Evolutionary conservation across 2,888 invertebrate genomes (phyloP).

Genomic region (Panopea generosa): DNA sequence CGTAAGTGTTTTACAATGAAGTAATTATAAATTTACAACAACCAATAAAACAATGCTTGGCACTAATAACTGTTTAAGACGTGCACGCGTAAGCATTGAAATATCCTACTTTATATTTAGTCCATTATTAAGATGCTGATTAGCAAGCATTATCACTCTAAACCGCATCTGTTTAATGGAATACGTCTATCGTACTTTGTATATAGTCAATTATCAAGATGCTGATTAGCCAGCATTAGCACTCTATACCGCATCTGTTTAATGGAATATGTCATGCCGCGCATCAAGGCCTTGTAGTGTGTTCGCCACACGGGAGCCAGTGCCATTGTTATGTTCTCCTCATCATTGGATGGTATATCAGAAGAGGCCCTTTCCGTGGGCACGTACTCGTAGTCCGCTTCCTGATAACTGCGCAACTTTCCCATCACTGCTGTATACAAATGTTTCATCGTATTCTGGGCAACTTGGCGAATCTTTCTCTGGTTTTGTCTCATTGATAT

Average conservation of each 20-base stretch:
- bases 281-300: slow-evolving; percentile 20
- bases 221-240: slow-evolving; percentile 35
- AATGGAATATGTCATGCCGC: slow-evolving; percentile 17
- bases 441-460: slow-evolving; percentile 18
- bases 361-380: not conserved
- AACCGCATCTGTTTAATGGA: slow-evolving; percentile 50
- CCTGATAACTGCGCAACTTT: slow-evolving; percentile 16
- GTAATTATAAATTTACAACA: too few species aligned
- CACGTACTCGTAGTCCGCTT: slow-evolving; percentile 12
- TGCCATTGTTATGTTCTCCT: slow-evolving; percentile 32
- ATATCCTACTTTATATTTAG: too few species aligned
- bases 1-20: too few species aligned
- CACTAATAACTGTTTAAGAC: too few species aligned
- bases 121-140: slow-evolving; percentile 14
- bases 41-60: too few species aligned
- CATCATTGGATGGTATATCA: slow-evolving; percentile 37
- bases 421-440: slow-evolving; percentile 22
- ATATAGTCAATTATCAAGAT: slow-evolving; percentile 6
- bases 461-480: slow-evolving; percentile 11
- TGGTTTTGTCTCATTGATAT: slow-evolving; percentile 40
- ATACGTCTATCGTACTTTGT: too few species aligned
- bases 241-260: slow-evolving; percentile 52
- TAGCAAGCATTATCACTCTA: slow-evolving; percentile 37
- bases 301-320: slow-evolving; percentile 40
- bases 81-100: too few species aligned